A percentile compares a stretch with the other conserved stretches of the same genome.
These are phyloP conservation scores for Microtus californicus DNA, from an alignment of 2,797 vertebrate genomes.

Conservation along the genomic window DNA sequence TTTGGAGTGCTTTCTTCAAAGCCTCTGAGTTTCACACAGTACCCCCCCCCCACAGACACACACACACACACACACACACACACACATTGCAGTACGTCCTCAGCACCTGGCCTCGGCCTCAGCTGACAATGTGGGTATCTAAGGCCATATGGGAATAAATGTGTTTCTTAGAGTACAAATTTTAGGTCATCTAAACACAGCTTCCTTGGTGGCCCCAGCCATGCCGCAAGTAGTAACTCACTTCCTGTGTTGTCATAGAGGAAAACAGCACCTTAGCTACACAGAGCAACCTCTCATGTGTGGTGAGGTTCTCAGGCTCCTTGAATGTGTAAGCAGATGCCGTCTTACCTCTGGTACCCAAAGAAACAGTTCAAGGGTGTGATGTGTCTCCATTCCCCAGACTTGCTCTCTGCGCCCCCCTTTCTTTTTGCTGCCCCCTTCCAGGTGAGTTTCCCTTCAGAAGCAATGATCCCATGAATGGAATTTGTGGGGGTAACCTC, in stretches of 20 bases:
- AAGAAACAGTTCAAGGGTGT: not conserved
- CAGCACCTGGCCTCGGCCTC: not conserved
- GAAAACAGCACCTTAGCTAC: not conserved
- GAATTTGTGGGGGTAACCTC: not conserved
- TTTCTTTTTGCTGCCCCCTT: not conserved
- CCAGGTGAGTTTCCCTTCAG: not conserved
- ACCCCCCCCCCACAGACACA: no score
- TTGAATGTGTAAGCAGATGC: not conserved
- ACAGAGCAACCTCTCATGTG: not conserved
- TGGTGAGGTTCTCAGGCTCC: not conserved
- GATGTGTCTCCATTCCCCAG: not conserved
- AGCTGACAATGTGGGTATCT: not conserved
- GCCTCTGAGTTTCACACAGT: not conserved
- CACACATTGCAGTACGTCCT: not conserved
- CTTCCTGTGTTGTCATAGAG: not conserved
- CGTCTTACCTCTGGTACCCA: not conserved
- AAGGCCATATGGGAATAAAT: not conserved
- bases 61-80: no score
- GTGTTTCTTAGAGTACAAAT: not conserved
- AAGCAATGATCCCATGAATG: not conserved
- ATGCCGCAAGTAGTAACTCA: fast-evolving
- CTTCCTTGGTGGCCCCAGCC: not conserved
- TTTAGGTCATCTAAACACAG: not conserved
- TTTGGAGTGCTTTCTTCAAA: not conserved
- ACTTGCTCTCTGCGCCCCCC: not conserved